phyloP scores from a whole-genome alignment of 2,888 invertebrate genomes.

The Acholoe squamosa region DNA sequence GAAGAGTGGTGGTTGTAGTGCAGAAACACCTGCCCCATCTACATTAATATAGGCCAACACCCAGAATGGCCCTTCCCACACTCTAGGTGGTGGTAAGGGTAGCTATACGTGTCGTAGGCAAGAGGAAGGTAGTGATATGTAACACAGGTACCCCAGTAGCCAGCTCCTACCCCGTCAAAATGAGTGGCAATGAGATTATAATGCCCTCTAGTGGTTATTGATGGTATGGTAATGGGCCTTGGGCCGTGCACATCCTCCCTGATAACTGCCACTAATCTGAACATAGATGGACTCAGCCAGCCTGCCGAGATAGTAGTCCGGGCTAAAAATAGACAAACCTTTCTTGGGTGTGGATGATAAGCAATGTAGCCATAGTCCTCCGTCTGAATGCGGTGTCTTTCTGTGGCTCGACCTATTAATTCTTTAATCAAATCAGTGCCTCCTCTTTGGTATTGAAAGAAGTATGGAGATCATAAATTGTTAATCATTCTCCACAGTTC shows the following conservation, averaged over 20 bases:
- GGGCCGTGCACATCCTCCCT: neutral
- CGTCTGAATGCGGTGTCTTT: too few relatives aligned
- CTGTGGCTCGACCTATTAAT: too few relatives aligned
- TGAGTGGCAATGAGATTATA: constrained; percentile 12
- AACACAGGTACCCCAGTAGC: neutral
- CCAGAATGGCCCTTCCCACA: neutral
- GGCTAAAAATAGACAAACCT: neutral
- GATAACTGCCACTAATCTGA: constrained; percentile 14
- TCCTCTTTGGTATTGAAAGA: too few relatives aligned
- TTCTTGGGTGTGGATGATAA: neutral
- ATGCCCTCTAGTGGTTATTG: constrained; percentile 37
- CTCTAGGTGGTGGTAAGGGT: neutral
- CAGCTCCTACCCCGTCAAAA: neutral
- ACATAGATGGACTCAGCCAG: constrained; percentile 12
- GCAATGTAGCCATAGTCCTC: too few relatives aligned
- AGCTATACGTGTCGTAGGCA: neutral
- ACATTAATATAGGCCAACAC: neutral
- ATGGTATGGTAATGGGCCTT: constrained; percentile 25
- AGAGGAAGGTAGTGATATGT: neutral
- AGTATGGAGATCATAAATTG: too few relatives aligned
- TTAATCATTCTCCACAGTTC: too few relatives aligned
- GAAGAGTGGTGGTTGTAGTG: neutral
- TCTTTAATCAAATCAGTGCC: too few relatives aligned
- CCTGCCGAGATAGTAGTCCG: neutral
- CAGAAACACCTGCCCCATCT: neutral